A percentile compares a stretch with the other conserved stretches of the same genome.
Evolutionary conservation across 2,888 invertebrate genomes (phyloP).

Genomic region (Leucania comma): DNA sequence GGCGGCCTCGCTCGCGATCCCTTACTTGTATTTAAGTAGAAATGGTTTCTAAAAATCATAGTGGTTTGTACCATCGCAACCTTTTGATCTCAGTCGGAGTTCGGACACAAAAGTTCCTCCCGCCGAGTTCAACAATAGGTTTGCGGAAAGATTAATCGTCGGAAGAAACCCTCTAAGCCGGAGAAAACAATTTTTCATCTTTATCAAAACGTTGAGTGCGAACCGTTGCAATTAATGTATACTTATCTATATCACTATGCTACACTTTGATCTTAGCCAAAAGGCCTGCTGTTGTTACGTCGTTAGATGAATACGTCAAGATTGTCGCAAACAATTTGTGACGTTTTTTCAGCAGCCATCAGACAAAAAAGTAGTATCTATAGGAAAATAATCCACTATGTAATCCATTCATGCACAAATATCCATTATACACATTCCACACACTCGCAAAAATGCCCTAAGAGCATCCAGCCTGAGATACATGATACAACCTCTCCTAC

Average conservation of each 20-base stretch:
- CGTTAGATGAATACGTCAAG: constrained; percentile 55
- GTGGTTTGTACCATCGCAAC: constrained; percentile 78
- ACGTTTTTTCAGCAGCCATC: constrained; percentile 27
- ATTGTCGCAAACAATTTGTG: constrained; percentile 58
- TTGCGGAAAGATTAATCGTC: constrained; percentile 88
- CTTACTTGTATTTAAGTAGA: constrained; percentile 61
- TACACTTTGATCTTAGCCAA: no score
- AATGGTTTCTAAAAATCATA: constrained; percentile 78
- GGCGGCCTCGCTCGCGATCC: constrained; percentile 45
- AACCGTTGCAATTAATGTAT: constrained; percentile 71
- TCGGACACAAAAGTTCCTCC: constrained; percentile 86
- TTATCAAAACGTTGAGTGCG: constrained; percentile 85
- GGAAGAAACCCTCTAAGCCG: constrained; percentile 83
- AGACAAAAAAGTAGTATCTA: neutral
- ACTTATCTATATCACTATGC: constrained; percentile 52
- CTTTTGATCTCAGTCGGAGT: constrained; percentile 85
- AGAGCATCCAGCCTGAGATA: no score
- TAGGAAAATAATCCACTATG: neutral
- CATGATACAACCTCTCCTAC: no score
- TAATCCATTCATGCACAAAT: neutral
- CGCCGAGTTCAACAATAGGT: constrained; percentile 86
- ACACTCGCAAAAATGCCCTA: no score
- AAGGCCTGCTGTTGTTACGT: constrained; percentile 44
- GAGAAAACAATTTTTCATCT: constrained; percentile 89
- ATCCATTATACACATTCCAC: no score